Evolutionary conservation across 2,797 vertebrate species (phyloP).

Genomic region (Rhincodon typus): DNA sequence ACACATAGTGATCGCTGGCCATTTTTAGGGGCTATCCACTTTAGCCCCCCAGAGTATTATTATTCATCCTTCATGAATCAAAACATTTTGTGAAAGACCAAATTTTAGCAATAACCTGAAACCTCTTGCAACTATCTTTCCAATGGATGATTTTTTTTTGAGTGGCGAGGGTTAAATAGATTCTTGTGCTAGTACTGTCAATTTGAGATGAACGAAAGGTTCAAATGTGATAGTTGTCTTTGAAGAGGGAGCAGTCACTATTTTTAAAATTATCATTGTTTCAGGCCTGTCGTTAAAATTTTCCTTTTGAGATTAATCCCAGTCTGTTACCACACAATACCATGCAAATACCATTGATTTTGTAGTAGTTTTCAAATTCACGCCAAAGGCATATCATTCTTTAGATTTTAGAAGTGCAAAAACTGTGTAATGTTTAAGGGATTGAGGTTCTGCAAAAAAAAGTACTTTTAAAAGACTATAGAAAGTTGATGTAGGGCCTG

Average conservation of each 20-base stretch:
- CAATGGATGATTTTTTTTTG: constrained; percentile 5
- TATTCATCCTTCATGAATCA: not conserved
- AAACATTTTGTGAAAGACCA: not conserved
- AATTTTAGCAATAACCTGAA: not conserved
- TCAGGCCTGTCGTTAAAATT: not conserved
- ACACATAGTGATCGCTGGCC: not conserved
- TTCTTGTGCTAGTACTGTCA: not conserved
- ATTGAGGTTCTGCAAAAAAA: not conserved
- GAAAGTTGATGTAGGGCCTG: not conserved
- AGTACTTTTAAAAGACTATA: not conserved
- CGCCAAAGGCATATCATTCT: not conserved
- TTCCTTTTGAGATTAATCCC: not conserved
- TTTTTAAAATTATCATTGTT: constrained; percentile 23
- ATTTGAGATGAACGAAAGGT: constrained; percentile 2
- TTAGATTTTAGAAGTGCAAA: not conserved
- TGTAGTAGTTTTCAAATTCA: not conserved
- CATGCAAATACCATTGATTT: not conserved
- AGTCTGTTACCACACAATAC: not conserved
- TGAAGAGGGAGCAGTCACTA: not conserved
- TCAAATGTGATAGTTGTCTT: not conserved
- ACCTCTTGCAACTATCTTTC: not conserved
- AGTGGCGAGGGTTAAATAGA: not conserved
- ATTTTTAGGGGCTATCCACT: not conserved
- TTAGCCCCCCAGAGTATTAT: not conserved
- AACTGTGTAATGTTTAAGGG: not conserved